phyloP scores from a whole-genome alignment of 2,888 invertebrate species.

The Sceliomorpha sp. region DNA sequence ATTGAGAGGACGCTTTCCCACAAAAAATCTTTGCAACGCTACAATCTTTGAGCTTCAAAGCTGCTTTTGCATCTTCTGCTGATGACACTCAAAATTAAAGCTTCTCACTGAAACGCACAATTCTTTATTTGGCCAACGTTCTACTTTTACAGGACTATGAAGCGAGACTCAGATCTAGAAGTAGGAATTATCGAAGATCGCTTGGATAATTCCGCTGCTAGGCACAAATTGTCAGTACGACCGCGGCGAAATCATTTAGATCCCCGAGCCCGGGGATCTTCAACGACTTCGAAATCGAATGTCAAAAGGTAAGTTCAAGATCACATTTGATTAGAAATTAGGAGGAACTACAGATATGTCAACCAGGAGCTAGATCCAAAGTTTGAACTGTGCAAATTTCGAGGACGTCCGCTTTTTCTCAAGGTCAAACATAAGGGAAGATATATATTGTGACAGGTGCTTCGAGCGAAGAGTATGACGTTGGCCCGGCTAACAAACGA shows the following conservation, averaged over 20 bases:
- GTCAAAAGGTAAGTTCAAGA: slow-evolving; percentile 64
- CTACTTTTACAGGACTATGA: slow-evolving; percentile 68
- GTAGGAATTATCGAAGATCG: slow-evolving; percentile 82
- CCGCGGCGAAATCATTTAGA: slow-evolving; percentile 86
- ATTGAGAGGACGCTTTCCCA: slow-evolving; percentile 7
- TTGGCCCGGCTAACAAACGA: slow-evolving; percentile 41
- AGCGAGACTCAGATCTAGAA: slow-evolving; percentile 84
- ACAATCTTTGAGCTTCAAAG: too few relatives aligned
- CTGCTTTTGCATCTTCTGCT: too few relatives aligned
- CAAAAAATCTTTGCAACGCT: too few relatives aligned
- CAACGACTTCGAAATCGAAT: slow-evolving; percentile 60
- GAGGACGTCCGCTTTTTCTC: slow-evolving; percentile 6
- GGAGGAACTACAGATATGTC: slow-evolving; percentile 16
- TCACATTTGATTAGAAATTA: too few relatives aligned
- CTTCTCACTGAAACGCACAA: too few relatives aligned
- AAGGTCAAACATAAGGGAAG: slow-evolving; percentile 46
- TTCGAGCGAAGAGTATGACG: slow-evolving; percentile 51
- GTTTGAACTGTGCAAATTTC: slow-evolving; percentile 13
- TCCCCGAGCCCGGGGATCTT: slow-evolving; percentile 77
- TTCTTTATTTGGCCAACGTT: slow-evolving; percentile 1
- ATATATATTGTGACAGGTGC: slow-evolving; percentile 59
- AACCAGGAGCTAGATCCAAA: neutral
- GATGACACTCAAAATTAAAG: too few relatives aligned
- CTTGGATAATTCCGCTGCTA: slow-evolving; percentile 87
- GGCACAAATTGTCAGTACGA: slow-evolving; percentile 87